A percentile compares a stretch with the other conserved stretches of the same genome.
These are phyloP conservation scores for Gopherus flavomarginatus DNA, from an alignment of 2,113 vertebrate genomes.

Conservation along the genomic window DNA sequence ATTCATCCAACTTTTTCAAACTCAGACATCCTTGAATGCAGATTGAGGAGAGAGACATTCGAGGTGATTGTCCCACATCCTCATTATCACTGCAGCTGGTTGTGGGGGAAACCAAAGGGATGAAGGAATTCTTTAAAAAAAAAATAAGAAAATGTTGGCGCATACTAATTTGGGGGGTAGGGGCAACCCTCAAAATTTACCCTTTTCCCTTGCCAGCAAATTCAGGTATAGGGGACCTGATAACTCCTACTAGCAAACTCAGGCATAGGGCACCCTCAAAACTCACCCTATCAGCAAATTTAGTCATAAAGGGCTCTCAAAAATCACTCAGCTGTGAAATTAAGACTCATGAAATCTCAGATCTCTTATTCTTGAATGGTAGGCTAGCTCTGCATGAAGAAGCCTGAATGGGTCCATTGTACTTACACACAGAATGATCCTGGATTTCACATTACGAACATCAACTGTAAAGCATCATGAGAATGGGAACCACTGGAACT, in stretches of 20 bases:
- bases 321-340: not conserved
- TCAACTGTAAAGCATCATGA: not conserved
- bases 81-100: not conserved
- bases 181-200: no score
- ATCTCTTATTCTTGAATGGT: not conserved
- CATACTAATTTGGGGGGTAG: not conserved
- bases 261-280: not conserved
- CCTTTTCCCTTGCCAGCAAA: not conserved
- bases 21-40: not conserved
- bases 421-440: not conserved
- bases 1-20: not conserved
- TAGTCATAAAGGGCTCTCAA: not conserved
- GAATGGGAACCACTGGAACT: not conserved
- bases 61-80: not conserved
- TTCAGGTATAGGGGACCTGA: not conserved
- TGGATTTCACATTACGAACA: not conserved
- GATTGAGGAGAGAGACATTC: not conserved
- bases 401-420: not conserved
- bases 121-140: not conserved
- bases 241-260: no score
- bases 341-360: not conserved
- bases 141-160: not conserved
- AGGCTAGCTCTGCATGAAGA: not conserved
- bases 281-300: not conserved
- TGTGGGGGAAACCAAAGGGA: not conserved